A percentile compares a stretch with the other conserved stretches of the same genome.
Evolutionary conservation across 2,113 vertebrate species (phyloP).

Genomic region (Nymphicus hollandicus): DNA sequence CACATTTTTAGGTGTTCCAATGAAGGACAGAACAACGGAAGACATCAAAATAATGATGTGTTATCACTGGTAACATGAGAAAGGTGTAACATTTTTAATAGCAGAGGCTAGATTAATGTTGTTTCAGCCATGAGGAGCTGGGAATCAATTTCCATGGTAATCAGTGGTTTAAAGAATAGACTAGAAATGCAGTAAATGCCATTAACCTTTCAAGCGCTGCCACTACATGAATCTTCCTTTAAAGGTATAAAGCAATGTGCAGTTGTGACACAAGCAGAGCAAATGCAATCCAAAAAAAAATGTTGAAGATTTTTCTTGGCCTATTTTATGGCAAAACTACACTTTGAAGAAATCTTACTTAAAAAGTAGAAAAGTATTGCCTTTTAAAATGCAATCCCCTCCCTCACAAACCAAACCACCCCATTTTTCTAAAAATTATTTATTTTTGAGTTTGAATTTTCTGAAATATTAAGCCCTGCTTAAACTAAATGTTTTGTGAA

Average conservation of each 20-base stretch:
- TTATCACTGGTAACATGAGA: constrained; percentile 66
- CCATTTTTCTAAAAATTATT: fast-evolving
- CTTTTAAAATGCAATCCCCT: not conserved
- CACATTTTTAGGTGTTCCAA: constrained; percentile 10
- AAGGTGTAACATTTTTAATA: constrained; percentile 69
- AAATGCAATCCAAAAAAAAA: not conserved
- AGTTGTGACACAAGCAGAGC: constrained; percentile 4
- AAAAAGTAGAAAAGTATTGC: not conserved
- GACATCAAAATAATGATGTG: constrained; percentile 60
- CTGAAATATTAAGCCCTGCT: not conserved
- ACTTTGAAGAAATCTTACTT: not conserved
- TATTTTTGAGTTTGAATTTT: not conserved
- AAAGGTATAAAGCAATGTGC: constrained; percentile 2
- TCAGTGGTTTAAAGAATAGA: constrained; percentile 73
- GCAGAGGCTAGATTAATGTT: constrained; percentile 71
- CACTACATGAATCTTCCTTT: constrained; percentile 30
- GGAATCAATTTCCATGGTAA: constrained; percentile 78
- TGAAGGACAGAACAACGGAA: constrained; percentile 50
- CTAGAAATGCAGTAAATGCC: constrained; percentile 59
- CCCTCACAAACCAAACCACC: not conserved
- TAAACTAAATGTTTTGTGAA: not conserved
- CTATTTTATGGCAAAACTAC: not conserved
- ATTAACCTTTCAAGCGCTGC: constrained; percentile 68
- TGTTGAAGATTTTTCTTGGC: not conserved
- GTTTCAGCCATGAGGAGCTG: constrained; percentile 65